phyloP scores from a whole-genome alignment of 2,113 vertebrate species.

The Catharus bicknelli region DNA sequence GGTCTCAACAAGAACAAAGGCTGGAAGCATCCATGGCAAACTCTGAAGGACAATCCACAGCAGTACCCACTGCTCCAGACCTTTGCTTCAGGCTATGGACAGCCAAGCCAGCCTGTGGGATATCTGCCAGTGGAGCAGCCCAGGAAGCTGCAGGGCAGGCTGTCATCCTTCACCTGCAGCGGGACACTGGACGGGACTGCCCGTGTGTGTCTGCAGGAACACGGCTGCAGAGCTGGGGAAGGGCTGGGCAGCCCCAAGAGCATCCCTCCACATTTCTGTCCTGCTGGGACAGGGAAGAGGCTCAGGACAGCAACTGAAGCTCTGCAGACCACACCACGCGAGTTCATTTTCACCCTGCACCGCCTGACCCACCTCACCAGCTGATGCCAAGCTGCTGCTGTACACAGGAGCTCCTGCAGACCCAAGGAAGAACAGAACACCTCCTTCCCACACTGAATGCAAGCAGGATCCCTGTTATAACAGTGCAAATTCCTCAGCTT shows the following conservation, averaged over 20 bases:
- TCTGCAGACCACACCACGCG: not conserved
- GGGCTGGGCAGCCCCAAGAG: not conserved
- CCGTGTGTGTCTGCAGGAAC: not conserved
- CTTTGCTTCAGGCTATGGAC: not conserved
- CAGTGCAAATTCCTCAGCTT: not conserved
- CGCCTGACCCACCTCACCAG: not conserved
- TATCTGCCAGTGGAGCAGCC: not conserved
- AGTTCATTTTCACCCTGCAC: not conserved
- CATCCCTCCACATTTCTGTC: not conserved
- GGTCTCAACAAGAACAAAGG: not conserved
- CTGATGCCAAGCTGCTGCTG: not conserved
- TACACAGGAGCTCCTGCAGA: not conserved
- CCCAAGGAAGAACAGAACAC: not conserved
- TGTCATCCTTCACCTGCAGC: not conserved
- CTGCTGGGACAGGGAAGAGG: not conserved
- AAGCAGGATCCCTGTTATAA: not conserved
- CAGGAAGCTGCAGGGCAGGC: not conserved
- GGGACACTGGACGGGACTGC: not conserved
- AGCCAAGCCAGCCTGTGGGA: not conserved
- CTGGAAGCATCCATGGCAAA: not conserved
- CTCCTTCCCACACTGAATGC: not conserved
- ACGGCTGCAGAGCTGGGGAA: not conserved
- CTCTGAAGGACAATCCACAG: rapidly evolving
- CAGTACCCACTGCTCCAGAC: not conserved
- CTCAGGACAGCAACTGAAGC: not conserved